Base-by-base conservation (phyloP, 2,888 invertebrate genomes). In the Piscicola geometra region DNA sequence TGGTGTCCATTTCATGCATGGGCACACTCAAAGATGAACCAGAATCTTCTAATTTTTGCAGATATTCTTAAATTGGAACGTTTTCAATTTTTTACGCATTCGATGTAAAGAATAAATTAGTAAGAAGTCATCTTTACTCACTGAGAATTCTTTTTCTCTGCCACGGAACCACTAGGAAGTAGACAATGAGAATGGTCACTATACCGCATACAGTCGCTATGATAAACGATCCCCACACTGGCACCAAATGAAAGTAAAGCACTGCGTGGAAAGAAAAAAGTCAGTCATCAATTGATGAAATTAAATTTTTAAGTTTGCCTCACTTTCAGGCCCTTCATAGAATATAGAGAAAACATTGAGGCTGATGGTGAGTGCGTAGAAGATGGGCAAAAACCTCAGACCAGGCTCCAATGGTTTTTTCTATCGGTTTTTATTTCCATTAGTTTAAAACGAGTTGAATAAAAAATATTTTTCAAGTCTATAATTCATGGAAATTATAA, bases 301-400 rank as follows among this genome's bases (percentile, higher is more conserved):
- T 41, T 41, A 41, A 41, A 41, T 41, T 41, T 5, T 41, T 9
- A 41, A 9, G 41, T 41, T 5, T n/a, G n/a, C n/a, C 90, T 90
- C 86, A 94, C 92, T 88, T 86, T 92, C 91, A 52, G 97, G 96
- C 77, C 98, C 98, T 86, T 96, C 93, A 81, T 92, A 91, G 75
- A 94, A 91, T 76, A 99, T 91, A 80, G 97, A 96, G 83, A 98
- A 90, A 15, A 95, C 89, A 86, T 99, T 99, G 80, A 97, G 90
- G 78, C 93, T 90, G 79, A 98, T 88, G 30, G 97, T 96, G 77
- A 92, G 88, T 79, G 94, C 94, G 85, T 99, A 99, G 86, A 97
- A 93, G 81, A 94, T 88, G 1, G 98, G 98, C 81, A 99, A 88
- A 66, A 93, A 90, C 75, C 88, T 88, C 35, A 98, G 89, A 68